Evolutionary conservation across 2,797 vertebrate species (phyloP).

Genomic region (Tiaroga cobitis): DNA sequence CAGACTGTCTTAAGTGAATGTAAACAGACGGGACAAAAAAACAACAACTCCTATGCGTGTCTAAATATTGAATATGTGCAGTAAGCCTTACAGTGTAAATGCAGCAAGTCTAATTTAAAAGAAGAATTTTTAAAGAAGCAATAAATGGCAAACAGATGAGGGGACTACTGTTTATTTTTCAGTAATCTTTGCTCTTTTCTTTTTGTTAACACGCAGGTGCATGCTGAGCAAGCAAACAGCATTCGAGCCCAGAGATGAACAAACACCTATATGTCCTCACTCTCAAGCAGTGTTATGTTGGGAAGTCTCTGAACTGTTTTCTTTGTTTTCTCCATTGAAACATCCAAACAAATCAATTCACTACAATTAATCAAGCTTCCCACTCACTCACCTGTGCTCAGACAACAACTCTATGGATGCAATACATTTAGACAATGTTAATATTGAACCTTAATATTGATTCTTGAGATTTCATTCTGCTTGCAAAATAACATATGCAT

Average conservation of each 20-base stretch:
- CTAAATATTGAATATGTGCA: neutral
- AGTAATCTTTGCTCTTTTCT: neutral
- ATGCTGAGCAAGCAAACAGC: conserved; percentile 27
- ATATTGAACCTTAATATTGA: conserved; percentile 13
- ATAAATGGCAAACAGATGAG: neutral
- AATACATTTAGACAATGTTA: neutral
- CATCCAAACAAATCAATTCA: conserved; percentile 4
- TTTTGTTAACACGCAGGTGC: conserved; percentile 25
- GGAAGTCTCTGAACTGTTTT: neutral
- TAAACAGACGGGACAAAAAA: neutral
- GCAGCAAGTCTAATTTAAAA: neutral
- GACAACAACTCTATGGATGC: neutral
- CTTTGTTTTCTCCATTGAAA: neutral
- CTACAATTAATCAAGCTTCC: conserved; percentile 21
- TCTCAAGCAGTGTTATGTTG: neutral
- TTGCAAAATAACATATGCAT: neutral
- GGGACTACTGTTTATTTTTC: neutral
- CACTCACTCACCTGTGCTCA: neutral
- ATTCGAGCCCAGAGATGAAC: neutral
- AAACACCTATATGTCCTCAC: neutral
- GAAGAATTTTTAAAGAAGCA: neutral
- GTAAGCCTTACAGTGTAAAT: neutral
- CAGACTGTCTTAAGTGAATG: neutral
- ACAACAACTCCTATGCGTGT: neutral
- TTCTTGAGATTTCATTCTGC: neutral